Evolutionary conservation across 2,888 invertebrate species (phyloP).

Genomic region (Gibbula magus): DNA sequence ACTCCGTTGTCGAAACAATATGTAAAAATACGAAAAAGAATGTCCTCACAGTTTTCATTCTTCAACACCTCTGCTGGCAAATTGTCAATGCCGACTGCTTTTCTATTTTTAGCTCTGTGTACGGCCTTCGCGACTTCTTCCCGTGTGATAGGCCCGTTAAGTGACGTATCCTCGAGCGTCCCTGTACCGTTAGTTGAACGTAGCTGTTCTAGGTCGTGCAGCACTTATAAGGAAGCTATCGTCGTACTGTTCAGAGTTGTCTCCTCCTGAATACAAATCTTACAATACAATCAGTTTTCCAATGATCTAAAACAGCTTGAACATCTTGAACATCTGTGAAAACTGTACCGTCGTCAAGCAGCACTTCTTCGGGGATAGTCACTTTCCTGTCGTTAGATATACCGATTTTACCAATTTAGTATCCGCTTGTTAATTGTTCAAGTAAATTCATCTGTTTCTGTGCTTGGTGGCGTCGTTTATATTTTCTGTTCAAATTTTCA

Average conservation of each 20-base stretch:
- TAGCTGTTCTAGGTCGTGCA: neutral
- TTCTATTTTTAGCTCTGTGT: neutral
- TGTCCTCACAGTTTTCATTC: constrained; percentile 8
- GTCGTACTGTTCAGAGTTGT: neutral
- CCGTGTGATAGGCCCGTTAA: neutral
- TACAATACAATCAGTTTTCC: constrained; percentile 12
- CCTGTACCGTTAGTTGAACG: neutral
- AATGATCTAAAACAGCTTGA: neutral
- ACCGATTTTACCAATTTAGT: constrained; percentile 24
- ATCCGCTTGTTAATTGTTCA: neutral
- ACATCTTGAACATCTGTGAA: neutral
- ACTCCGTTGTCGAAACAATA: constrained; percentile 18
- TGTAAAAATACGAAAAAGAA: neutral
- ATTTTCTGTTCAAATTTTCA: neutral
- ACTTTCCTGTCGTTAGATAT: constrained; percentile 8
- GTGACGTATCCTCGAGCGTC: neutral
- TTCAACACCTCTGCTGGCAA: constrained; percentile 1
- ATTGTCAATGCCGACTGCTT: neutral
- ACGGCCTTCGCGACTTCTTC: neutral
- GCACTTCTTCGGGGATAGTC: constrained; percentile 5
- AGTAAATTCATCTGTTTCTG: neutral
- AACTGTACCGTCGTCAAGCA: constrained; percentile 2
- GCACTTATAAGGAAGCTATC: neutral
- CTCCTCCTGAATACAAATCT: neutral
- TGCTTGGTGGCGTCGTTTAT: neutral